Evolutionary conservation across 2,113 vertebrate species (phyloP), one percentile per base, ranked within the genome.

Genomic region (Malaclemys terrapin): DNA sequence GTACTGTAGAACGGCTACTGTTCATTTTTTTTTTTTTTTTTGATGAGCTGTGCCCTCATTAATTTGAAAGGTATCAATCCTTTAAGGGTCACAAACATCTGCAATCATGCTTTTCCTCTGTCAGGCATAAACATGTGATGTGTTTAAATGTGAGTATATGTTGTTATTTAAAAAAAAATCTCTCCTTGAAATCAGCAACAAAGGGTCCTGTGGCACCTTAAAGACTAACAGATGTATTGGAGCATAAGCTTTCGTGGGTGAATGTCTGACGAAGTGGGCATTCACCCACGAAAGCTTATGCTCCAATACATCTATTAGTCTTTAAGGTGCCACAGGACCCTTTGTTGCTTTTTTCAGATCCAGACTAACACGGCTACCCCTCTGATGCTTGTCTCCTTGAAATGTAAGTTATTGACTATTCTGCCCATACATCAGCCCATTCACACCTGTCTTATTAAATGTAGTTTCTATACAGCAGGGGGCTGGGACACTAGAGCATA

Each of bases 1-100:
- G 92, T 96, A 95, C 93, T 98, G 88, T 79, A 98, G 90, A 85
- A 95, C 89, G 53, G 82, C 93, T 97, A 91, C 95, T 81, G n/a
- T 95, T 96, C 62, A 86, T 85, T 89, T 78, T 95, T 20, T 17
- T 94, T 20, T 17, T 94, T 38, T 93, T 45, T 45, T 5, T 45
- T 45, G 45, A 42, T 91, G 93, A 96, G 87, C 59, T 88, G 57
- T 84, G 62, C 57, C 93, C 87, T 96, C 83, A 94, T 96, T 93
- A 88, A 90, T 95, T 91, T 85, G 87, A 90, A 95, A 93, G 62
- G 59, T 92, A 93, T 89, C 84, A 76, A 88, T 93, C 88, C 95
- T 95, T 90, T 89, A 95, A 93, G 85, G 93, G 93, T 75, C 69
- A 89, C 65, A 95, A 90, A 89, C 65, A 91, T 93, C 56, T 89